Percentiles rank a stretch among this genome's conserved stretches.
These are phyloP conservation scores for Paralichthys olivaceus DNA, from an alignment of 2,113 vertebrate species.

Conservation along the genomic window DNA sequence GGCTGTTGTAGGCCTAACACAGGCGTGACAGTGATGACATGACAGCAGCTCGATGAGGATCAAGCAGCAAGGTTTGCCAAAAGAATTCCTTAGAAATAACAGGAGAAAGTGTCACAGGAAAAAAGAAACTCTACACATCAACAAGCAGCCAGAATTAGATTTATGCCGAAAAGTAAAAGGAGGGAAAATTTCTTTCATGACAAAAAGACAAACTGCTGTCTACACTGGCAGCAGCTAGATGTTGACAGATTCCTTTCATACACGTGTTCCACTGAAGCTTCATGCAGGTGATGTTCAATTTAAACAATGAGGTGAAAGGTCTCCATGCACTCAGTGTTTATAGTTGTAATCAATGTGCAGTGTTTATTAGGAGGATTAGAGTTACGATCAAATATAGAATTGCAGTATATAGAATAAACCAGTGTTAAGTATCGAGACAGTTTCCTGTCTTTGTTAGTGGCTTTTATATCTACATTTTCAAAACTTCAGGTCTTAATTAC, in stretches of 20 bases:
- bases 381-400: background rate
- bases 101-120: no score
- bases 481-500: background rate
- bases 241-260: no score
- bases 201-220: background rate
- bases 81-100: no score
- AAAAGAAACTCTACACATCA: no score
- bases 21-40: no score
- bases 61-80: no score
- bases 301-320: background rate
- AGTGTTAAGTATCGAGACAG: background rate
- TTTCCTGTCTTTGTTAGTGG: background rate
- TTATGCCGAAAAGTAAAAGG: no score
- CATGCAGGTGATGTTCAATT: background rate
- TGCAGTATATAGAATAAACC: conserved; percentile 7
- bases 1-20: no score
- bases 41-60: no score
- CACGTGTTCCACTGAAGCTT: no score
- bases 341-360: background rate
- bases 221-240: background rate
- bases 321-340: background rate
- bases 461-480: conserved; percentile 5
- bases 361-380: background rate
- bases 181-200: background rate
- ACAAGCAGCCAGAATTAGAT: no score